Percentiles rank a stretch among this genome's conserved stretches.
phyloP scores from a whole-genome alignment of 2,888 invertebrate genomes.

The Pollenia labialis region DNA sequence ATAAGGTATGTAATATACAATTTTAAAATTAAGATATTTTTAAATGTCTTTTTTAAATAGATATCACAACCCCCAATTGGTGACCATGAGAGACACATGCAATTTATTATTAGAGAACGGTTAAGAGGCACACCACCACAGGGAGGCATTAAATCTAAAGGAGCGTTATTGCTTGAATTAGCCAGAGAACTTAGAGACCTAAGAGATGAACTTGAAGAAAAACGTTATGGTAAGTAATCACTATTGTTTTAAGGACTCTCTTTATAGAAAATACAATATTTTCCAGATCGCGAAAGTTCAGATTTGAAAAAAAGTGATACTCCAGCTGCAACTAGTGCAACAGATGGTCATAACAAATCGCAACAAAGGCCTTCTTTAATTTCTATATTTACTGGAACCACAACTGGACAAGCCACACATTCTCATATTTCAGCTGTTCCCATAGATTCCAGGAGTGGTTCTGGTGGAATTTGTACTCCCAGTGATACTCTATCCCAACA shows the following conservation, averaged over 20 bases:
- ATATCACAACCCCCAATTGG: slow-evolving; percentile 92
- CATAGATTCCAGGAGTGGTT: slow-evolving; percentile 84
- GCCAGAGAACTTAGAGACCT: slow-evolving; percentile 93
- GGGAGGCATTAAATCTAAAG: slow-evolving; percentile 89
- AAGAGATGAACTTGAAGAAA: slow-evolving; percentile 93
- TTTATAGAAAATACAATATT: background rate
- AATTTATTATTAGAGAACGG: slow-evolving; percentile 93
- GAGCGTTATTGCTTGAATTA: slow-evolving; percentile 92
- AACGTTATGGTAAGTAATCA: slow-evolving; percentile 83
- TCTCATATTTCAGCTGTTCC: slow-evolving; percentile 83
- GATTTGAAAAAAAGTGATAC: slow-evolving; percentile 84
- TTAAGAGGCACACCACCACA: slow-evolving; percentile 92
- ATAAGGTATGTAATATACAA: slow-evolving; percentile 87
- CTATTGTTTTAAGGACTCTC: background rate
- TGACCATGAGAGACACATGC: slow-evolving; percentile 93
- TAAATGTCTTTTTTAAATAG: slow-evolving; percentile 82
- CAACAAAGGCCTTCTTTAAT: slow-evolving; percentile 89
- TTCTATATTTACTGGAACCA: slow-evolving; percentile 88
- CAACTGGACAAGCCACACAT: slow-evolving; percentile 84
- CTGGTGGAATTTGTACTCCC: slow-evolving; percentile 83
- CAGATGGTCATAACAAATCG: slow-evolving; percentile 85
- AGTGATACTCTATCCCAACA: slow-evolving; percentile 84
- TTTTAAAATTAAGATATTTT: slow-evolving; percentile 8
- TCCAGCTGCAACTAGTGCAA: slow-evolving; percentile 83
- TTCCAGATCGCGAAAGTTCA: slow-evolving; percentile 82